Evolutionary conservation across 1,140 invertebrate species (phyloP).

Genomic region (Phymorhynchus buccinoides): DNA sequence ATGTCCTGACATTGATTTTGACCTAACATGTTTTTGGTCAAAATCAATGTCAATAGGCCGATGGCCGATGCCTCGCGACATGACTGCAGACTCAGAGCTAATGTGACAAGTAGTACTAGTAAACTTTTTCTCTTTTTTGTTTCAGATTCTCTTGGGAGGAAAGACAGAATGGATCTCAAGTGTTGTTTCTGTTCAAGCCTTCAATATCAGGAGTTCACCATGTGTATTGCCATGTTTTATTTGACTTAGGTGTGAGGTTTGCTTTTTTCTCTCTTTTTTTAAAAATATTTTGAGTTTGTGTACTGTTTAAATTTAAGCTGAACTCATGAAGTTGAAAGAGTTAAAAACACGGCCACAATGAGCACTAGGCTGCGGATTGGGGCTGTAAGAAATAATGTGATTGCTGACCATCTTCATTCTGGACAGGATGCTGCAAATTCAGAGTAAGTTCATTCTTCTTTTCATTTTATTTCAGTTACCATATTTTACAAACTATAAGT

Average conservation of each 20-base stretch:
- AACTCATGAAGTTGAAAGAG: conserved; percentile 3
- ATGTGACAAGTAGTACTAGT: no score
- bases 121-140: no score
- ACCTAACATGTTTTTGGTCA: no score
- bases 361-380: conserved; percentile 50
- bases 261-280: background rate
- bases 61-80: no score
- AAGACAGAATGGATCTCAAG: background rate
- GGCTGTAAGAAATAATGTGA: conserved; percentile 42
- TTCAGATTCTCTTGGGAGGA: background rate
- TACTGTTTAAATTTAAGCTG: background rate
- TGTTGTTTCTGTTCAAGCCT: background rate
- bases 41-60: no score
- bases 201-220: background rate
- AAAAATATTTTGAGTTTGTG: background rate
- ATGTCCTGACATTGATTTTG: no score
- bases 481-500: background rate
- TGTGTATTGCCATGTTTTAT: background rate
- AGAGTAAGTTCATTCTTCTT: conserved; percentile 41
- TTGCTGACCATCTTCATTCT: conserved; percentile 38
- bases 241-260: background rate
- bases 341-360: conserved; percentile 41
- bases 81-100: no score
- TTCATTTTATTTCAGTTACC: conserved; percentile 28
- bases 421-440: conserved; percentile 47